These are phyloP conservation scores for Seriola quinqueradiata DNA, from an alignment of 2,113 vertebrate genomes.

Conservation along the genomic window DNA sequence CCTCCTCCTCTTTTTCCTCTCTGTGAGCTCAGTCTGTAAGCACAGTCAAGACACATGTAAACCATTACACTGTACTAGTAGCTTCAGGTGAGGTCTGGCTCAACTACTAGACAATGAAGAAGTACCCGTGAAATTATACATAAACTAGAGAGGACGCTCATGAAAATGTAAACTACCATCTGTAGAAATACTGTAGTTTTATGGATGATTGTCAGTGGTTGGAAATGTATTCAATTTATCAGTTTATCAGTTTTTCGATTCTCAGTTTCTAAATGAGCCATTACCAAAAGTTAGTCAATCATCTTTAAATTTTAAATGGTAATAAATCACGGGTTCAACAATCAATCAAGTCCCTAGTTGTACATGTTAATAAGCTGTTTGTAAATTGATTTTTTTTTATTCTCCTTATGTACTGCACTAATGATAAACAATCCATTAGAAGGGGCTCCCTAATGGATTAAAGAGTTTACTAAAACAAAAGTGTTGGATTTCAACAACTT, in stretches of 20 bases:
- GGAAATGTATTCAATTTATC: no score
- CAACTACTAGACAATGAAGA: not conserved
- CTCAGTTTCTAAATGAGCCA: not conserved
- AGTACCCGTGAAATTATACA: not conserved
- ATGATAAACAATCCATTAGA: not conserved
- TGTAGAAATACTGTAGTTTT: not conserved
- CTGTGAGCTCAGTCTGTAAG: conserved; percentile 17
- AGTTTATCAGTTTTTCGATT: not conserved
- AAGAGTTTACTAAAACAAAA: no score
- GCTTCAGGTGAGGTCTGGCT: not conserved
- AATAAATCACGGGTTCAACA: not conserved
- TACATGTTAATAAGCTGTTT: not conserved
- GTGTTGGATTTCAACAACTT: not conserved
- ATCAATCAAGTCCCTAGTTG: not conserved
- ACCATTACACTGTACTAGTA: not conserved
- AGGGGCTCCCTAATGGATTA: no score
- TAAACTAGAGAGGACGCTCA: no score
- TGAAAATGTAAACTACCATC: not conserved
- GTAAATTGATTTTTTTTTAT: not conserved
- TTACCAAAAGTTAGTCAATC: not conserved
- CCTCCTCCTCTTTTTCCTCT: conserved; percentile 29
- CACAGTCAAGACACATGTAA: not conserved
- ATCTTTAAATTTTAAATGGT: not conserved
- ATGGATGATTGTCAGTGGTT: no score
- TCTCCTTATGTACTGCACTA: not conserved